Base-by-base conservation (phyloP, 2,888 invertebrate genomes). In the Prenolepis imparis region DNA sequence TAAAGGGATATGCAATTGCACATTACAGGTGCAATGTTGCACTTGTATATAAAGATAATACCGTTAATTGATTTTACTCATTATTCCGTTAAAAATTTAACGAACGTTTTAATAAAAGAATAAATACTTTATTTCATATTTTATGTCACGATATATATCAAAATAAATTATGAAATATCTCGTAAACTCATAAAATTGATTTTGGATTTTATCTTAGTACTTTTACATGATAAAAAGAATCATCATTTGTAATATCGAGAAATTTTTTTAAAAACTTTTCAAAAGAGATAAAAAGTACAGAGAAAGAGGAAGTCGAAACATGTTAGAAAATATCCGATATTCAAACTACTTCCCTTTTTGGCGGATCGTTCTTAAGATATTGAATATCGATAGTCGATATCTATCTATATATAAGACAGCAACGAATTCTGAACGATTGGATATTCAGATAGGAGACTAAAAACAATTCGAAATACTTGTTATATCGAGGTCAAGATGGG, bases 361-460 rank as follows among this genome's bases (percentile, higher is more conserved):
- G 18, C 28, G 21, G 44, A 24, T 61, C n/a, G 24, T 66, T 66
- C 18, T 44, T 52, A 66, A 75, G 75, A 64, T 75, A 75, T 66
- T 52, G 39, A 75, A 75, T 52, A 8, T 64, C 36, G 32, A 63
- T 75, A 75, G 32, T 75, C 32, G 48, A 74, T 75, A 63, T 64
- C n/a, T 55, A 18, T 4, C 6, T 12, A 21, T 48, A 48, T 8
- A 18, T 48, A 24, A 63, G 36, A 3, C 21, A 21, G 59, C 32
- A 21, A 32, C 18, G 21, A 63, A 63, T 48, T 44, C 36, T 36
- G 18, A 4, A 18, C 39, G 24, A 66, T 66, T 28, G 36, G 15
- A 66, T 52, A 75, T 66, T 75, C 52, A 28, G 8, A 36, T 18
- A 4, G 64, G 1, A 18, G 36, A 21, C 36, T 55, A 52, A 18